Base-by-base conservation (phyloP, 2,113 vertebrate genomes). In the Donacobius atricapilla region DNA sequence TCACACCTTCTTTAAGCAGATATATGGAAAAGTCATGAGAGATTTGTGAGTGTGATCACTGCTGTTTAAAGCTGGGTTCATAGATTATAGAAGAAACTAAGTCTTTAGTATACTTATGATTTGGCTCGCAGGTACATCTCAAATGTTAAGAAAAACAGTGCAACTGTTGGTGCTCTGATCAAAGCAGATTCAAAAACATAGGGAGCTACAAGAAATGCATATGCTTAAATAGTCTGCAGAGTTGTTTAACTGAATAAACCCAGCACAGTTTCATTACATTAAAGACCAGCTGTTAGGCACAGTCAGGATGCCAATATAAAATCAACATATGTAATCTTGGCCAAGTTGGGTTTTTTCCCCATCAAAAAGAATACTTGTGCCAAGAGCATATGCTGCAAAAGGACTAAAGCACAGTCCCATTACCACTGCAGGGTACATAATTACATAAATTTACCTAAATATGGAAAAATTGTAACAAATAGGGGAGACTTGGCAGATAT, bases 391-490 rank as follows among this genome's bases (percentile, higher is more conserved):
- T 97, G 97, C 93, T 93, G 71, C 88, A 79, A 87, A 97, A 97
- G 71, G 95, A 70, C 81, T 95, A 86, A 92, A 95, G 89, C 80
- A 64, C 90, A 92, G 93, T 93, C 96, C 96, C 89, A 93, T 97
- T 98, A 97, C 97, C 93, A 90, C 97, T 94, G 96, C 94, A 97
- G 97, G 96, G 97, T 98, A 97, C 97, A 88, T 98, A 98, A 98
- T 98, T 97, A 97, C 92, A 93, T 97, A 95, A 96, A 97, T 98
- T 98, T 98, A 97, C 97, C 97, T 98, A 98, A 98, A 98, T 98
- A 98, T 97, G 98, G 97, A 97, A 98, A 98, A 98, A 97, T 98
- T 98, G 98, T 98, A 98, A 97, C 98, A 98, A 97, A 98, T 97
- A 98, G 94, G 97, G 98, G 98, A 97, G 77, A 85, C 93, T 98